Evolutionary conservation across 2,888 invertebrate species (phyloP).

Genomic region (Cataglyphis livida): DNA sequence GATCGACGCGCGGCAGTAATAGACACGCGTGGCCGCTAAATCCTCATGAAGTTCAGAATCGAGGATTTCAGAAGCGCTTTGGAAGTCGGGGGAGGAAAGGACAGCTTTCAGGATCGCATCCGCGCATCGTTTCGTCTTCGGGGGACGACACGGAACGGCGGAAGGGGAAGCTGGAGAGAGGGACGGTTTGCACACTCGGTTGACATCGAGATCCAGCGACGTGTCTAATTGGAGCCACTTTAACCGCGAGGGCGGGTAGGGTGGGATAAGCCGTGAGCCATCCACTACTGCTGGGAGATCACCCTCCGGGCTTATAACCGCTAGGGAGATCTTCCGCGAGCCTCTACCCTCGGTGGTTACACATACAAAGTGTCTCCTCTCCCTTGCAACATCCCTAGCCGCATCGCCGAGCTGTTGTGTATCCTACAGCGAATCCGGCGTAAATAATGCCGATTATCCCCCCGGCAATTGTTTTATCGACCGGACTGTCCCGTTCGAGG

Average conservation of each 20-base stretch:
- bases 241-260: conserved; percentile 78
- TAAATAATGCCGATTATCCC: conserved; percentile 85
- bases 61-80: conserved; percentile 5
- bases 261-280: conserved; percentile 81
- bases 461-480: conserved; percentile 85
- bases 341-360: conserved; percentile 63
- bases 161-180: conserved; percentile 8
- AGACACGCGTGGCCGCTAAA: conserved; percentile 43
- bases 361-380: conserved; percentile 24
- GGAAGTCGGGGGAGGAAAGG: conserved; percentile 8
- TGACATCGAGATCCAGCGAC: conserved; percentile 84
- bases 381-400: conserved; percentile 38
- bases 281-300: conserved; percentile 80
- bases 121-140: conserved; percentile 52
- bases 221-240: conserved; percentile 85
- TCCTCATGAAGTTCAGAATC: conserved; percentile 46
- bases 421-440: conserved; percentile 84
- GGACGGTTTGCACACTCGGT: conserved; percentile 68
- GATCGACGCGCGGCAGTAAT: conserved; percentile 47
- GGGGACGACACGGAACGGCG: conserved; percentile 76
- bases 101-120: conserved; percentile 38
- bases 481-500: conserved; percentile 71
- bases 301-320: conserved; percentile 81
- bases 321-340: conserved; percentile 75
- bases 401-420: conserved; percentile 69